Conservation (phyloP, 2,888 invertebrate genomes). For the Anoplius nigerrimus region DNA sequence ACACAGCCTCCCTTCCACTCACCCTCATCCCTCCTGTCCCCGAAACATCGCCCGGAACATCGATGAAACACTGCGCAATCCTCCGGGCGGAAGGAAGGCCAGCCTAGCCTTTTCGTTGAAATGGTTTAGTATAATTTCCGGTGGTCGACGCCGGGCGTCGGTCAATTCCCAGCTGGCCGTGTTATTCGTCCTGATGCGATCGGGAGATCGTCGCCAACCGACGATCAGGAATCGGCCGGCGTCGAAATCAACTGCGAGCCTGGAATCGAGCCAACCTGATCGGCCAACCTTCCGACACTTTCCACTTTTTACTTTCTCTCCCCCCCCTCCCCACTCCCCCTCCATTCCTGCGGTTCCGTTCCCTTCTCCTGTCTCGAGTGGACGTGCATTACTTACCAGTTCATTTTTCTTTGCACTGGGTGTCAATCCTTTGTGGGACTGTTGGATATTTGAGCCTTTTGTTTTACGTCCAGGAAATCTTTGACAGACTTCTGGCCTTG, state of each 20-base stretch:
- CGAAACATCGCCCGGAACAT: no score
- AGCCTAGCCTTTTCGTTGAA: conserved; percentile 16
- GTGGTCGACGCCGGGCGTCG: conserved; percentile 33
- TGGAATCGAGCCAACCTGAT: conserved; percentile 49
- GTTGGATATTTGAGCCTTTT: no score
- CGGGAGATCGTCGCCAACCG: conserved; percentile 8
- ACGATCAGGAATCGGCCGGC: conserved; percentile 24
- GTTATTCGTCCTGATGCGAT: conserved; percentile 18
- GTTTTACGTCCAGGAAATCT: no score
- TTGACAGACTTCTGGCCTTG: no score
- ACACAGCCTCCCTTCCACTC: no score
- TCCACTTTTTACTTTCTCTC: background rate
- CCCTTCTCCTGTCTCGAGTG: no score
- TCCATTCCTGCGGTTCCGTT: background rate
- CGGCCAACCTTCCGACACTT: conserved; percentile 22
- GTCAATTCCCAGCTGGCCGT: conserved; percentile 40
- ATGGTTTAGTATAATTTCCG: conserved; percentile 43
- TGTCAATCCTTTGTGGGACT: no score
- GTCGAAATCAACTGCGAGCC: conserved; percentile 43
- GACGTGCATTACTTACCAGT: no score
- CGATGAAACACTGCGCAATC: no score
- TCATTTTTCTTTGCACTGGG: no score
- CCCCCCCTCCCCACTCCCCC: background rate
- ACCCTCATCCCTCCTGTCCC: no score
- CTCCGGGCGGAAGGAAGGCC: background rate